A percentile compares a stretch with the other conserved stretches of the same genome.
Evolutionary conservation across 2,797 vertebrate genomes (phyloP).

Genomic region (Protonibea diacanthus): DNA sequence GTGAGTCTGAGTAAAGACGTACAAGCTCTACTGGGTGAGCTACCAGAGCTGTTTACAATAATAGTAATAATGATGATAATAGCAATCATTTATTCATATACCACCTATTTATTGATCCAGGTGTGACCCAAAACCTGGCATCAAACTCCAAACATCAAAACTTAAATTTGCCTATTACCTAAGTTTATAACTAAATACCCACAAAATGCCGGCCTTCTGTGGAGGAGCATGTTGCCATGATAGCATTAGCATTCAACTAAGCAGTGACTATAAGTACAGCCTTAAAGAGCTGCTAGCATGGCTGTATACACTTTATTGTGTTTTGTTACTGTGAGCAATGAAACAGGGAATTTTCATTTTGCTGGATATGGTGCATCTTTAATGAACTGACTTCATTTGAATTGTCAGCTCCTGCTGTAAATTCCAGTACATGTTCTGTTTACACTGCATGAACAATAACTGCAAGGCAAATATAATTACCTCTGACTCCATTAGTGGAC

Average conservation of each 20-base stretch:
- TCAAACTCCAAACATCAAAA: too few relatives aligned
- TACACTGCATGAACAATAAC: slow-evolving; percentile 4
- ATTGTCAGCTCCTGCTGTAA: background rate
- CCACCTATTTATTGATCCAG: background rate
- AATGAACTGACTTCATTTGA: background rate
- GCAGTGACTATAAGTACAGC: background rate
- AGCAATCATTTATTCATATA: background rate
- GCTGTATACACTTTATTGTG: background rate
- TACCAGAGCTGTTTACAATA: too few relatives aligned
- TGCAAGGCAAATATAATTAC: background rate
- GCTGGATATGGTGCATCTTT: background rate
- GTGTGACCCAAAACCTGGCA: background rate
- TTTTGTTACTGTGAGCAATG: background rate
- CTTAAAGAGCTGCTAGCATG: background rate
- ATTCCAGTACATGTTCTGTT: background rate
- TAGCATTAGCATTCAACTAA: background rate
- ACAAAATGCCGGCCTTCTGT: background rate
- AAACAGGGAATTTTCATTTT: background rate
- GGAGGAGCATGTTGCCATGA: background rate
- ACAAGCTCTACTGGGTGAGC: too few relatives aligned
- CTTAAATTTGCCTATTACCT: too few relatives aligned
- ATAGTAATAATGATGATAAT: too few relatives aligned
- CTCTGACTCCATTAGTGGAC: background rate
- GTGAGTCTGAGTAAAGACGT: too few relatives aligned
- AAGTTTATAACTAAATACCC: too few relatives aligned